Evolutionary conservation across 2,113 vertebrate genomes (phyloP).

Genomic region (Sander vitreus): DNA sequence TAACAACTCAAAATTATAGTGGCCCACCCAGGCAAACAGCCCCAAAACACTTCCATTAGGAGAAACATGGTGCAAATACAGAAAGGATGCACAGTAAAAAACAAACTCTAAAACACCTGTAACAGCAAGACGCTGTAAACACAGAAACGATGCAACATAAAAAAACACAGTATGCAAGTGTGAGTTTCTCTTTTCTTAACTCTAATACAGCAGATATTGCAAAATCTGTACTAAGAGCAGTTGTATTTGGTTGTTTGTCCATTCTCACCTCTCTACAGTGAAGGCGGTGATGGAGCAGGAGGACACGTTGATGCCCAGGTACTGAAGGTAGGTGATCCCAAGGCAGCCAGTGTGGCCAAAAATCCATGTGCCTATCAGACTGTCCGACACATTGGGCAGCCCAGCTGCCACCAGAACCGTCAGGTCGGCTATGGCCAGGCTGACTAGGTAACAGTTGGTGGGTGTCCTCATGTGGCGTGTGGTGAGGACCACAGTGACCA

Average conservation of each 20-base stretch:
- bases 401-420: constrained; percentile 86
- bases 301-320: constrained; percentile 88
- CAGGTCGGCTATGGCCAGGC: constrained; percentile 86
- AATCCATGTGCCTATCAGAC: constrained; percentile 85
- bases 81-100: no score
- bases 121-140: no score
- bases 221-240: not conserved
- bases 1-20: not conserved
- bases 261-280: constrained; percentile 85
- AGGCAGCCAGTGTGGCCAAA: constrained; percentile 84
- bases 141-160: no score
- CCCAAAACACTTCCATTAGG: no score
- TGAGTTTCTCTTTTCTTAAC: no score
- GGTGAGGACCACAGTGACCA: constrained; percentile 87
- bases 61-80: no score
- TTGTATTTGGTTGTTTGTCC: not conserved
- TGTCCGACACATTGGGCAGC: constrained; percentile 85
- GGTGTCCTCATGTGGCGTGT: constrained; percentile 85
- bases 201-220: no score
- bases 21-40: no score
- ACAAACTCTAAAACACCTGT: no score
- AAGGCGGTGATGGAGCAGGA: constrained; percentile 89
- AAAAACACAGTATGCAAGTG: no score
- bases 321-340: constrained; percentile 88
- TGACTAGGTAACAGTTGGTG: constrained; percentile 89